Evolutionary conservation across 2,113 vertebrate genomes (phyloP), one percentile per base, ranked within the genome.

Genomic region (Lycaon pictus): DNA sequence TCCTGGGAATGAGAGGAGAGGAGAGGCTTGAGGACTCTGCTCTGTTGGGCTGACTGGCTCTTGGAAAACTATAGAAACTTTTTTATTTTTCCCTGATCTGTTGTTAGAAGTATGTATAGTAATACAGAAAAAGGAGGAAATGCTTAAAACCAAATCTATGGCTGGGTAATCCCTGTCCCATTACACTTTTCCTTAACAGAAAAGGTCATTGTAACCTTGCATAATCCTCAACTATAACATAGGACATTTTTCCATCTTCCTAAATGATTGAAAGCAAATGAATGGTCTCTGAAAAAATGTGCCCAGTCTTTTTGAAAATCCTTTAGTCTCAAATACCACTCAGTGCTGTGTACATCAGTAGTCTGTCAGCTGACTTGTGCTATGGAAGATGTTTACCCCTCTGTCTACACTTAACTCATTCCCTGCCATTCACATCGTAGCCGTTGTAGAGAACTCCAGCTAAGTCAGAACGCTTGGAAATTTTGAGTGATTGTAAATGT

Each of bases 351-450:
- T 96, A 37, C 37, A 9, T 96, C 69, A 95, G 95, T 98, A 97
- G 63, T 92, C 87, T 94, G 96, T 97, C 97, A 97, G 95, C 98
- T 99, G 98, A 99, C 98, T 98, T 93, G 97, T 98, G 97, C 98
- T 99, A 98, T 99, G 99, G 99, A 99, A 99, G 99, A 99, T 99
- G 99, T 99, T 99, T 98, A 98, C 95, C 97, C 97, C 98, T 98
- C 43, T 98, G 91, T 98, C 91, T 97, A 97, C 98, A 98, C 60
- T 97, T 97, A 98, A 98, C 97, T 97, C 98, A 98, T 99, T 97
- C 97, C 96, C 95, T 90, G 95, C 98, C 99, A 99, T 98, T 98
- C 97, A 95, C 97, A 98, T 98, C 74, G 74, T 95, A 95, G 72
- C 77, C 53, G 56, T 96, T 91, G 74, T 93, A 95, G 88, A 93